phyloP scores from a whole-genome alignment of 2,888 invertebrate species.

The Oscheius myriophilus region DNA sequence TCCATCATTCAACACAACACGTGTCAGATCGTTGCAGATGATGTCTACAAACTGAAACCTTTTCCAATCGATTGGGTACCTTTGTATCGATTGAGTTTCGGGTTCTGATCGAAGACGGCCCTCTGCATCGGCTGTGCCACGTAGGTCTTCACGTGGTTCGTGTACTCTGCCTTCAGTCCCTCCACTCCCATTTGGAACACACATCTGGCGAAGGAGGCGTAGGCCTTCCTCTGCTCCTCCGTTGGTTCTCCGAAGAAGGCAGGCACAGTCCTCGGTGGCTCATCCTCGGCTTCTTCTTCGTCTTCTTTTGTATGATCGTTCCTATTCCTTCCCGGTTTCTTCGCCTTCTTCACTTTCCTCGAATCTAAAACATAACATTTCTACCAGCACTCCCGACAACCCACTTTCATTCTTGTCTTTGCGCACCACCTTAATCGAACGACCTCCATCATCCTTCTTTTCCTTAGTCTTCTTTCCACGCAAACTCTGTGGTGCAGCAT shows the following conservation, averaged over 20 bases:
- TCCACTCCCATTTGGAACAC: conserved; percentile 3
- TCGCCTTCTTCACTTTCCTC: too few species aligned
- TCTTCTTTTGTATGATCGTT: too few species aligned
- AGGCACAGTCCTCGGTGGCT: too few species aligned
- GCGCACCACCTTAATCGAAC: too few species aligned
- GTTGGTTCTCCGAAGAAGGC: neutral
- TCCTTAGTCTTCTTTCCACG: too few species aligned
- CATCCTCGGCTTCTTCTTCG: too few species aligned
- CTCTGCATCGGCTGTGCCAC: neutral
- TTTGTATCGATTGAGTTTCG: conserved; percentile 13
- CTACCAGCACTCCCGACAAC: too few species aligned
- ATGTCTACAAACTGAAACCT: conserved; percentile 2
- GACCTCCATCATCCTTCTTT: too few species aligned
- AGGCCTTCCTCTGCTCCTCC: conserved; percentile 5
- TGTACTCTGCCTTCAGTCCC: conserved; percentile 8
- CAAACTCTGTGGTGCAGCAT: too few species aligned
- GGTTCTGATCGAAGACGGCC: conserved; percentile 13
- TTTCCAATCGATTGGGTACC: neutral
- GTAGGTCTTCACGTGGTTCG: conserved; percentile 15
- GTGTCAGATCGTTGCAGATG: conserved; percentile 19
- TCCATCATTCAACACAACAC: conserved; percentile 13
- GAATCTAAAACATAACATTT: too few species aligned
- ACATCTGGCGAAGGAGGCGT: neutral
- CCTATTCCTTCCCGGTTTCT: too few species aligned
- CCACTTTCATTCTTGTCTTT: too few species aligned